Evolutionary conservation across 2,797 vertebrate genomes (phyloP).

Genomic region (Psittacula derbiana): DNA sequence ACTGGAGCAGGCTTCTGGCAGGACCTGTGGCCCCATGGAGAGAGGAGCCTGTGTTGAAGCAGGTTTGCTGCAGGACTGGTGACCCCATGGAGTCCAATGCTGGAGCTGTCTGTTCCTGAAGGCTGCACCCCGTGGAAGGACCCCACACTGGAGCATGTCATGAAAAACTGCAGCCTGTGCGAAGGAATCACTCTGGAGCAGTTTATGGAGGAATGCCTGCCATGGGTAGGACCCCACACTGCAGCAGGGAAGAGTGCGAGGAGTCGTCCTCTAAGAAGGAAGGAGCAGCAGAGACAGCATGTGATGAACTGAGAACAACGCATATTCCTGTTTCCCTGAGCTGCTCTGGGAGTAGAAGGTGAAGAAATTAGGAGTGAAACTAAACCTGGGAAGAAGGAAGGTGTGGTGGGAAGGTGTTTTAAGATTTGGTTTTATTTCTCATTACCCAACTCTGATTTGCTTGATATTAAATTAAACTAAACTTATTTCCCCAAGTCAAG

Average conservation of each 20-base stretch:
- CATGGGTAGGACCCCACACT: not conserved
- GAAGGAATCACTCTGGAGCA: not conserved
- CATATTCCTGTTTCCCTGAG: not conserved
- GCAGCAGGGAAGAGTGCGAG: not conserved
- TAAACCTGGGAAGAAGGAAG: not conserved
- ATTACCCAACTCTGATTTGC: not conserved
- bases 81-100: not conserved
- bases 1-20: not conserved
- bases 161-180: not conserved
- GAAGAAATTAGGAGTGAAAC: not conserved
- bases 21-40: not conserved
- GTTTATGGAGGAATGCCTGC: not conserved
- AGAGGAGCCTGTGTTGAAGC: not conserved
- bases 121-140: not conserved
- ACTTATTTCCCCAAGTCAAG: not conserved
- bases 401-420: not conserved
- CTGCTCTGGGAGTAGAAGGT: accelerated
- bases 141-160: not conserved
- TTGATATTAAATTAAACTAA: not conserved
- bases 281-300: not conserved
- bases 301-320: not conserved
- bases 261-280: not conserved
- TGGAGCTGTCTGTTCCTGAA: not conserved
- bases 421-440: not conserved
- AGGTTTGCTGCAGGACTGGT: not conserved